phyloP scores from a whole-genome alignment of 2,797 vertebrate genomes.

The Peromyscus nudipes region DNA sequence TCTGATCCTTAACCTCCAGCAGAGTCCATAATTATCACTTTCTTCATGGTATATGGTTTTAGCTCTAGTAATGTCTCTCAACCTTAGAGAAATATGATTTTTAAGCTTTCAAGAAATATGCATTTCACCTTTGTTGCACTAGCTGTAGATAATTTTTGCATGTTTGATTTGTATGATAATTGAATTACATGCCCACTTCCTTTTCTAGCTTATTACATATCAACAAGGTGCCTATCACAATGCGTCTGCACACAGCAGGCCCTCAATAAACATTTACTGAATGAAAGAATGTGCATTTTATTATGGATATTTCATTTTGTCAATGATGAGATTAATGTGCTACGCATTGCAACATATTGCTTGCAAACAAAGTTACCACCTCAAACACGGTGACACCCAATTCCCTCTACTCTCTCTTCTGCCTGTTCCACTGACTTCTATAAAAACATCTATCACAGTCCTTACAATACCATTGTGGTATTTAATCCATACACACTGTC shows the following conservation, averaged over 20 bases:
- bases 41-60: background rate
- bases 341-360: background rate
- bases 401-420: constrained; percentile 30
- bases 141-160: constrained; percentile 25
- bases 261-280: constrained; percentile 34
- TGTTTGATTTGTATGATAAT: constrained; percentile 11
- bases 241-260: background rate
- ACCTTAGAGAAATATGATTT: background rate
- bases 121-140: background rate
- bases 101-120: background rate
- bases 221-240: background rate
- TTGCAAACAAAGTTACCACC: background rate
- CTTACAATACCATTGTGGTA: background rate
- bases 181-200: background rate
- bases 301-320: constrained; percentile 8
- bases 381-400: background rate
- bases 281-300: constrained; percentile 26
- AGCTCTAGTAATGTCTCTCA: background rate
- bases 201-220: background rate
- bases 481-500: background rate
- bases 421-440: background rate
- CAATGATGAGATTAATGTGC: constrained; percentile 52
- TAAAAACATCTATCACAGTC: constrained; percentile 27
- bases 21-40: background rate
- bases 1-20: background rate